These are phyloP conservation scores for Pluvianellus socialis DNA, from an alignment of 2,113 vertebrate genomes.

Conservation along the genomic window DNA sequence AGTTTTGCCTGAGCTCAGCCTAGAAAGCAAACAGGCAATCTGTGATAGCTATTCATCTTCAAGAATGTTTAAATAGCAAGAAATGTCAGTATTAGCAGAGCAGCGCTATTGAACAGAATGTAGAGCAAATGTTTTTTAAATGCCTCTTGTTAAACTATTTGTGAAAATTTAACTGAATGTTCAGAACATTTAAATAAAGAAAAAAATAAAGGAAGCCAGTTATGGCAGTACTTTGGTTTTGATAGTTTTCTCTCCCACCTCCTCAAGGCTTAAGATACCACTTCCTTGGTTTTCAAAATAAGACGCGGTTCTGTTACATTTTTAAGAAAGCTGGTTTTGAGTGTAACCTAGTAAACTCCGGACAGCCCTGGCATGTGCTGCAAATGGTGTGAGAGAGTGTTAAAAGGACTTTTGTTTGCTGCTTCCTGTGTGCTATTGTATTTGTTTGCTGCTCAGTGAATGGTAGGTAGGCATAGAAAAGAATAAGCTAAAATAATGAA, in stretches of 20 bases:
- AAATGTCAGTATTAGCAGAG: neutral
- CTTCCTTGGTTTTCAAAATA: neutral
- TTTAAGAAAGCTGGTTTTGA: neutral
- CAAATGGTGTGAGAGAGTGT: neutral
- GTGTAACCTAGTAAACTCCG: neutral
- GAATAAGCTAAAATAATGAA: constrained; percentile 18
- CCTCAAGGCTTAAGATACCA: neutral
- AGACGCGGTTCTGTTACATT: neutral
- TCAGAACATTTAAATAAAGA: neutral
- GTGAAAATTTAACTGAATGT: neutral
- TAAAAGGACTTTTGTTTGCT: constrained; percentile 38
- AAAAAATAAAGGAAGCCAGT: neutral
- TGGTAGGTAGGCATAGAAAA: neutral
- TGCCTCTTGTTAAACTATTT: neutral
- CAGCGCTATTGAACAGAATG: neutral
- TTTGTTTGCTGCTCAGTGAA: constrained; percentile 20
- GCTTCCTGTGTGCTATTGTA: constrained; percentile 47
- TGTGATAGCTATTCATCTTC: neutral
- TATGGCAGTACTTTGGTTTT: neutral
- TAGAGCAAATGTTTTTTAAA: neutral
- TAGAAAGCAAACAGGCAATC: neutral
- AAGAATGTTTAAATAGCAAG: neutral
- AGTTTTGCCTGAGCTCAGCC: neutral
- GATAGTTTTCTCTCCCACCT: neutral
- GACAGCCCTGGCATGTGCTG: neutral